Conservation (phyloP, 2,888 invertebrate genomes). For the Napeogenes sylphis region DNA sequence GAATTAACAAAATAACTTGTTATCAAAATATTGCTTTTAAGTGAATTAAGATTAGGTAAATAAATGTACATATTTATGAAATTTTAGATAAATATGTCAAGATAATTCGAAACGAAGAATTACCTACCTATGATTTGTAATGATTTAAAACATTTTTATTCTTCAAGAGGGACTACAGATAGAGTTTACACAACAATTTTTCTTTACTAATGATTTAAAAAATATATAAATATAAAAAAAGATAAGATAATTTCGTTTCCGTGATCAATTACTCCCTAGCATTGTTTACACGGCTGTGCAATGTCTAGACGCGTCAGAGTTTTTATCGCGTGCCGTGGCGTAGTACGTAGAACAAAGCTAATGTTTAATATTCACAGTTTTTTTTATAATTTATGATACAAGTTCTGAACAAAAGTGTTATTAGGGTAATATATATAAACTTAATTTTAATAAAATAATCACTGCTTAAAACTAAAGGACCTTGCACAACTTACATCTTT, state of each 20-base stretch:
- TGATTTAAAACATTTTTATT: no score
- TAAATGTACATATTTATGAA: no score
- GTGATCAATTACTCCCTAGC: not conserved
- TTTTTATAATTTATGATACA: not conserved
- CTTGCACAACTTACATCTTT: slow-evolving; percentile 81
- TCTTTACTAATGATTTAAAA: not conserved
- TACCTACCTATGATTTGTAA: no score
- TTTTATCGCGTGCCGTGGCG: slow-evolving; percentile 58
- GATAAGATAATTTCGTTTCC: not conserved
- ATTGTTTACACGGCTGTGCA: slow-evolving; percentile 52
- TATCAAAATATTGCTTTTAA: no score
- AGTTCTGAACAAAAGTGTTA: not conserved
- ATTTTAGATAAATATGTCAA: no score
- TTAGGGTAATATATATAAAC: not conserved
- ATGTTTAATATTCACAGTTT: slow-evolving; percentile 43
- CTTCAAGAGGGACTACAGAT: no score
- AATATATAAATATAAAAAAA: not conserved
- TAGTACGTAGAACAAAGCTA: slow-evolving; percentile 43
- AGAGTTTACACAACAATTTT: no score
- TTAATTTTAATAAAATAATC: not conserved
- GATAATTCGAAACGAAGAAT: no score
- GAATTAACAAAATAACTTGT: no score
- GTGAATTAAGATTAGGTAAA: no score
- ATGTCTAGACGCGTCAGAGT: slow-evolving; percentile 38
- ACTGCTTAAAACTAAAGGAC: not conserved